These are phyloP conservation scores for Suncus etruscus DNA, from an alignment of 2,113 vertebrate species.

Conservation along the genomic window DNA sequence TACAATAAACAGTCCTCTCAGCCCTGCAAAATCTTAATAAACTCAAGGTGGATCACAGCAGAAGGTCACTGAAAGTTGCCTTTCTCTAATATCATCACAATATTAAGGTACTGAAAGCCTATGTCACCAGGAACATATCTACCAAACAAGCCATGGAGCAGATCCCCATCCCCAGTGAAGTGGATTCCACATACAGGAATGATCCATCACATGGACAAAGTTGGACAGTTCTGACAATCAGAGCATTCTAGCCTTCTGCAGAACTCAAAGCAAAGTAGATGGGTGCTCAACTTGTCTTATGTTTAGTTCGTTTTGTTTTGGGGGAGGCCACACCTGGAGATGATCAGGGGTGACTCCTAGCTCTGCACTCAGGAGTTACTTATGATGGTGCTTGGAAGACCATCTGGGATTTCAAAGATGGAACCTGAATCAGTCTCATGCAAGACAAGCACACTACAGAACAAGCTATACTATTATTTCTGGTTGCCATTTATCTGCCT, in stretches of 20 bases:
- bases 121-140: not conserved
- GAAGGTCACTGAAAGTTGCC: not conserved
- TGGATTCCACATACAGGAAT: slow-evolving; percentile 13
- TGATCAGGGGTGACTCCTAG: too few species aligned
- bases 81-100: not conserved
- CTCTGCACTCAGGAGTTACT: too few species aligned
- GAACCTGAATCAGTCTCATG: too few species aligned
- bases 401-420: too few species aligned
- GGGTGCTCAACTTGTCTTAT: not conserved
- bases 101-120: not conserved
- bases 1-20: not conserved
- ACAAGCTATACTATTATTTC: too few species aligned
- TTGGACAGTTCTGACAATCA: not conserved
- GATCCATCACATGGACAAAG: not conserved
- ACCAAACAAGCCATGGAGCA: not conserved
- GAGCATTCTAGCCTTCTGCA: not conserved
- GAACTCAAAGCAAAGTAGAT: not conserved
- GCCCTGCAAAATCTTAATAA: not conserved
- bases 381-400: too few species aligned
- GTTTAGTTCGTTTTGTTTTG: not conserved
- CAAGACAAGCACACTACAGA: too few species aligned
- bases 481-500: too few species aligned
- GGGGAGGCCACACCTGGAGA: too few species aligned
- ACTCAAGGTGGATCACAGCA: not conserved
- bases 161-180: slow-evolving; percentile 8